Conservation (phyloP, 2,113 vertebrate species). For the Melospiza georgiana region DNA sequence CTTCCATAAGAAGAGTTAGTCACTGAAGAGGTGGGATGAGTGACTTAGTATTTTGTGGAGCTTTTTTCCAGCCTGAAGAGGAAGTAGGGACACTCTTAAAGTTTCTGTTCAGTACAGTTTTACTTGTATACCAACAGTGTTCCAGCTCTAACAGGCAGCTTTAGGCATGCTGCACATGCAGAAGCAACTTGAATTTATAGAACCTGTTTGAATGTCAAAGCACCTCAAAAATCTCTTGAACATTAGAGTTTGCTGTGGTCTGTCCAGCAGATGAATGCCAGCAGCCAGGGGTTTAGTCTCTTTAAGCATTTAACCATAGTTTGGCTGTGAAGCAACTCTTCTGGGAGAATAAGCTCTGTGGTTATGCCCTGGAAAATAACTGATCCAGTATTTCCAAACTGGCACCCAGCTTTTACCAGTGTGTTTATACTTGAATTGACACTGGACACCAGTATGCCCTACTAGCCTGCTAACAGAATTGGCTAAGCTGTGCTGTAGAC, state of each 20-base stretch:
- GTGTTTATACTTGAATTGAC: neutral
- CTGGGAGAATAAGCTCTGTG: rapidly evolving
- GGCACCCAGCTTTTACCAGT: rapidly evolving
- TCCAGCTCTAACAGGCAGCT: neutral
- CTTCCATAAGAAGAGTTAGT: neutral
- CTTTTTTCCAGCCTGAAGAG: neutral
- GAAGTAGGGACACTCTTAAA: neutral
- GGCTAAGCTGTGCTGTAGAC: neutral
- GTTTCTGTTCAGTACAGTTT: neutral
- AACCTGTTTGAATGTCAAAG: neutral
- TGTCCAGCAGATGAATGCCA: neutral
- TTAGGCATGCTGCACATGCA: neutral
- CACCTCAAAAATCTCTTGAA: neutral
- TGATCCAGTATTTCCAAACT: neutral
- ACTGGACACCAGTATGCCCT: neutral
- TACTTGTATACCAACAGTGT: neutral
- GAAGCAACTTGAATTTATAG: neutral
- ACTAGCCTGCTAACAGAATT: neutral
- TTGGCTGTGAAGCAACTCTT: neutral
- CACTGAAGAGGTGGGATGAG: neutral
- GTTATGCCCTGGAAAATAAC: neutral
- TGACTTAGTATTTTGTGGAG: neutral
- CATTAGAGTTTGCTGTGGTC: neutral
- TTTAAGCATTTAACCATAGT: neutral
- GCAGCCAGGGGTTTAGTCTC: neutral